Percentiles rank a stretch among this genome's conserved stretches.
These are phyloP conservation scores for Aculops lycopersici DNA, from an alignment of 1,140 invertebrate species.

Conservation along the genomic window DNA sequence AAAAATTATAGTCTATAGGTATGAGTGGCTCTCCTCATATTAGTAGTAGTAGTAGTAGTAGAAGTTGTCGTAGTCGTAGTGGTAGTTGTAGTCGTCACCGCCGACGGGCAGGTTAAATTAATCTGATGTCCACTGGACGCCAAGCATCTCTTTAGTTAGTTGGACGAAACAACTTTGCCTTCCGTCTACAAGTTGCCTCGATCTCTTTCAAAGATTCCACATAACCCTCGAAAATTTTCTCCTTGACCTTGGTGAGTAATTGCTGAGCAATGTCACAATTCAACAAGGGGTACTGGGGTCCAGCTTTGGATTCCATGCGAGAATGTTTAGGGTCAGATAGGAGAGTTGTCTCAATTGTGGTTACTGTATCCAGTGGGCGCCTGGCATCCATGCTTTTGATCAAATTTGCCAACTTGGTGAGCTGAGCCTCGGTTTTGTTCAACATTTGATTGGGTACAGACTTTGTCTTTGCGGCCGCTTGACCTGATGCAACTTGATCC, in stretches of 20 bases:
- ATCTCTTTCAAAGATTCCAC: conserved; percentile 15
- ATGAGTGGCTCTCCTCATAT: too few species aligned
- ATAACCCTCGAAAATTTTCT: conserved; percentile 15
- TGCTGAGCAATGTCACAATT: conserved; percentile 10
- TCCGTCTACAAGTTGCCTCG: conserved; percentile 13
- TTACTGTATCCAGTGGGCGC: background rate
- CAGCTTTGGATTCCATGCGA: conserved; percentile 9
- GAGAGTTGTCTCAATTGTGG: background rate
- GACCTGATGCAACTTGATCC: conserved; percentile 8
- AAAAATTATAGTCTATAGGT: too few species aligned
- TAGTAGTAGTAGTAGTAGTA: too few species aligned
- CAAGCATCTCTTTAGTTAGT: conserved; percentile 12
- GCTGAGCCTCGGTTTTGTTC: conserved; percentile 10
- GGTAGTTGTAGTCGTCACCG: too few species aligned
- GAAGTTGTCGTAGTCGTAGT: too few species aligned
- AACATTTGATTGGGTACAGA: conserved; percentile 11
- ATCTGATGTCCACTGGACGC: too few species aligned
- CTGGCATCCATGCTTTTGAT: background rate
- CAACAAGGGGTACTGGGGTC: conserved; percentile 1
- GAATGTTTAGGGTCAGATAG: conserved; percentile 7
- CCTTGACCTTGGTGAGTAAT: conserved; percentile 12
- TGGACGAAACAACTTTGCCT: conserved; percentile 15
- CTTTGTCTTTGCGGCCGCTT: conserved; percentile 9
- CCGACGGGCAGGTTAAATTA: too few species aligned
- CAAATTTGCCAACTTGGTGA: conserved; percentile 2